Percentiles rank a stretch among this genome's conserved stretches.
phyloP scores from a whole-genome alignment of 1,140 invertebrate genomes.

The Brachionus rotundiformis region DNA sequence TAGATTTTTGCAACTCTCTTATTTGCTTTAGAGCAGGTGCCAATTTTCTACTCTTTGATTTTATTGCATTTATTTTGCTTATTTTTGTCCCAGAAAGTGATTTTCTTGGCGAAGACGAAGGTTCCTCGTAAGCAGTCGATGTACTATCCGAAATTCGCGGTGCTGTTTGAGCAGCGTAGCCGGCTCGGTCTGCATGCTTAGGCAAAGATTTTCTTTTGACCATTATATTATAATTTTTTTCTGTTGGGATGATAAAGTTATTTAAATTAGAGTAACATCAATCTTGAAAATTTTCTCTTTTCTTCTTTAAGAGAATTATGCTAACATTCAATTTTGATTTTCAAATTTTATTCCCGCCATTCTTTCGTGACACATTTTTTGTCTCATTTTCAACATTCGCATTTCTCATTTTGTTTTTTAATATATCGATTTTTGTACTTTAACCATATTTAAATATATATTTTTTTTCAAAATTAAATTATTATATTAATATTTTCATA shows the following conservation, averaged over 20 bases:
- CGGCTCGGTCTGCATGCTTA: slow-evolving; percentile 7
- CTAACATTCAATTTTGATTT: no score
- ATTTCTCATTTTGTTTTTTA: no score
- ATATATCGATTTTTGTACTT: no score
- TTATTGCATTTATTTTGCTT: not conserved
- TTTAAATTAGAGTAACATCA: no score
- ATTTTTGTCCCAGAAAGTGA: not conserved
- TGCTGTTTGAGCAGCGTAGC: slow-evolving; percentile 31
- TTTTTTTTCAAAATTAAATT: no score
- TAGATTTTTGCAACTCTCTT: slow-evolving; percentile 31
- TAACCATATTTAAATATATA: no score
- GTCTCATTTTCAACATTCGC: no score
- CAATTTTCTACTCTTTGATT: not conserved
- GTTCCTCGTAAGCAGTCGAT: not conserved
- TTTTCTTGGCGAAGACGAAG: not conserved
- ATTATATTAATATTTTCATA: no score
- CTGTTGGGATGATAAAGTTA: no score
- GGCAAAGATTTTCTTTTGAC: slow-evolving; percentile 50
- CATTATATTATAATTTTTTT: not conserved
- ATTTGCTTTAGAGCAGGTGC: slow-evolving; percentile 9
- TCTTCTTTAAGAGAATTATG: not conserved
- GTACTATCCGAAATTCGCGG: not conserved
- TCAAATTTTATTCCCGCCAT: no score
- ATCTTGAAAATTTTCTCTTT: not conserved
- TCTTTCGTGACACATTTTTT: no score